These are phyloP conservation scores for Alfaro cultratus DNA, from an alignment of 2,797 vertebrate species.

Conservation along the genomic window DNA sequence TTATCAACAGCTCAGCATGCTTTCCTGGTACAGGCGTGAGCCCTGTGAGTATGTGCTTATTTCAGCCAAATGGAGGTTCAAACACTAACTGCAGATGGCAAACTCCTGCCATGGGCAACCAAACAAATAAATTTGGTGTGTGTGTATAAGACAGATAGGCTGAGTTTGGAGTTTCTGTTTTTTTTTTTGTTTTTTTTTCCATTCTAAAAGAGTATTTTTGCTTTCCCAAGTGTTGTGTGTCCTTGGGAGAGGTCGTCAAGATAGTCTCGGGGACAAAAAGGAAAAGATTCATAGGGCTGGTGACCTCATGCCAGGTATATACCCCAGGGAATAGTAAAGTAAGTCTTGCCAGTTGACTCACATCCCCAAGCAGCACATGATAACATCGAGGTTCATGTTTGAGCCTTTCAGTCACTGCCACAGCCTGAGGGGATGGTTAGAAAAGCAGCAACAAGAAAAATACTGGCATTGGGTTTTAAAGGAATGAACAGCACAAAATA, in stretches of 20 bases:
- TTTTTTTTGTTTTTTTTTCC: background rate
- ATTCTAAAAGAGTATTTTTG: background rate
- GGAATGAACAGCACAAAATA: background rate
- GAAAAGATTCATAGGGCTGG: conserved; percentile 46
- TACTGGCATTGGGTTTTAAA: conserved; percentile 17
- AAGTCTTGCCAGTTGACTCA: conserved; percentile 62
- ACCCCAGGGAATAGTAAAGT: conserved; percentile 57
- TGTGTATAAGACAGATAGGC: conserved; percentile 7
- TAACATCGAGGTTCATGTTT: conserved; percentile 69
- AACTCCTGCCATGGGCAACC: conserved; percentile 41
- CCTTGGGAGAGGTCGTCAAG: conserved; percentile 70
- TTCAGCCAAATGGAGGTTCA: conserved; percentile 49
- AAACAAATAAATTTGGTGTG: conserved; percentile 19
- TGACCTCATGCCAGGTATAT: conserved; percentile 57
- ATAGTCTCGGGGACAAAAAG: conserved; percentile 44
- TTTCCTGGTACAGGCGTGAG: conserved; percentile 27
- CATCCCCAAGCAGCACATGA: conserved; percentile 47
- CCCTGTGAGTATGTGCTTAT: conserved; percentile 23
- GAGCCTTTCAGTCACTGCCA: conserved; percentile 56
- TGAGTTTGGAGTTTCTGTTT: conserved; percentile 8
- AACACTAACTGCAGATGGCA: conserved; percentile 43
- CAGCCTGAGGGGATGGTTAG: conserved; percentile 34
- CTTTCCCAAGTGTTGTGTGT: conserved; percentile 24
- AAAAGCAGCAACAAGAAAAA: conserved; percentile 27
- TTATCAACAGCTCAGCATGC: conserved; percentile 49